Base-by-base conservation (phyloP, 2,797 vertebrate species). In the Echiichthys vipera region DNA sequence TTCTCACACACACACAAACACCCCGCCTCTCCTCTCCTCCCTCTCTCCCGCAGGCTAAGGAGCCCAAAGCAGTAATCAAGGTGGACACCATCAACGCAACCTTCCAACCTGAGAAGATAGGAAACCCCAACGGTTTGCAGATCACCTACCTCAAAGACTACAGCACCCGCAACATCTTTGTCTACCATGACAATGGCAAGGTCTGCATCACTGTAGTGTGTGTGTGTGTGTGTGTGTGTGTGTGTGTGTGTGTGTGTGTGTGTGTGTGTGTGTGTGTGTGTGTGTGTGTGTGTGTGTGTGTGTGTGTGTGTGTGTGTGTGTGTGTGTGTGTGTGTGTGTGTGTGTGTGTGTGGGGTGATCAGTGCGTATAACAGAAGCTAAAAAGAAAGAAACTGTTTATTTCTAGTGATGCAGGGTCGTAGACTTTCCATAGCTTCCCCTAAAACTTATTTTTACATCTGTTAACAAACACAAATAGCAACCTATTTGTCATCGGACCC, bases 131-230 rank as follows among this genome's bases (percentile, higher is more conserved):
- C 54, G 96, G 96, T 22, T 89, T 97, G 54, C 97, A 97, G 91
- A 95, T 98, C 91, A 97, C 96, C 15, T 97, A 96, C 90, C 93
- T 97, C 65, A 97, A 96, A 91, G 96, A 97, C 84, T 96, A 96
- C 92, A 96, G 90, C 91, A 97, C 96, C n/a, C 91, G 97, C 25
- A 98, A 97, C 89, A 95, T 97, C 88, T 98, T 98, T 63, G 81
- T 98, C 54, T 97, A 96, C 82, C 96, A 97, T 0, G 95, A 96
- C 2, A 95, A 40, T 72, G 92, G 95, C 84, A 96, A 96, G 95
- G 96, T 93, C 22, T 32, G 81, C 2, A 3, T 67, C 11, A n/a
- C n/a, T n/a, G n/a, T 8, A 32, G 30, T 9, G 7, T 20, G 17
- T 49, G 43, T 62, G 32, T 17, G 49, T 15, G n/a, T 40, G 9